These are phyloP conservation scores for Drosophila fungiperda DNA, from an alignment of 2,888 invertebrate species.

Conservation along the genomic window DNA sequence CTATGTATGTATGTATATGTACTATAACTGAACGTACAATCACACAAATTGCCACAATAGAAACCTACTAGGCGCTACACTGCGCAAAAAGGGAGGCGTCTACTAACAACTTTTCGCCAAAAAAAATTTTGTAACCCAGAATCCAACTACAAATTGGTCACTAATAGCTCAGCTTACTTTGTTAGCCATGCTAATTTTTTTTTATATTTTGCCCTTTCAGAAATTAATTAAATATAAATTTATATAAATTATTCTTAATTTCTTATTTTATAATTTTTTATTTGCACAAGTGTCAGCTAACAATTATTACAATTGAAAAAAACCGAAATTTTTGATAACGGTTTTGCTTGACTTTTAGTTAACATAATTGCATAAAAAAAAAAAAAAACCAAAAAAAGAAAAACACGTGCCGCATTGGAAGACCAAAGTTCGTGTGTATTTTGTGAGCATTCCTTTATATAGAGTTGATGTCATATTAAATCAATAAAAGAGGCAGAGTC, in stretches of 20 bases:
- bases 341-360: constrained; percentile 71
- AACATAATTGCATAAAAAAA: constrained; percentile 55
- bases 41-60: constrained; percentile 21
- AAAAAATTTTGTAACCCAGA: neutral
- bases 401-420: constrained; percentile 62
- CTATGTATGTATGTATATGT: constrained; percentile 1
- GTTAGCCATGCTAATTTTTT: neutral
- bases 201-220: neutral
- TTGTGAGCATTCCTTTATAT: constrained; percentile 13
- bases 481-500: constrained; percentile 30
- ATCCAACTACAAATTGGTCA: neutral
- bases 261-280: neutral
- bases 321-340: constrained; percentile 18
- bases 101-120: neutral
- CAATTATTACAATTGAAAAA: constrained; percentile 9
- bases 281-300: constrained; percentile 42
- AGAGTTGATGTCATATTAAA: constrained; percentile 40
- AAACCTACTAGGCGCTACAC: constrained; percentile 54
- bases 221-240: neutral
- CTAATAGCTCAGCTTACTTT: neutral
- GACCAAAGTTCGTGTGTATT: constrained; percentile 57
- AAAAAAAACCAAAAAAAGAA: neutral
- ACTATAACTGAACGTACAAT: neutral
- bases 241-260: neutral
- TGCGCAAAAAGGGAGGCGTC: constrained; percentile 1